phyloP scores from a whole-genome alignment of 2,888 invertebrate species.

The Cheilosia soror region DNA sequence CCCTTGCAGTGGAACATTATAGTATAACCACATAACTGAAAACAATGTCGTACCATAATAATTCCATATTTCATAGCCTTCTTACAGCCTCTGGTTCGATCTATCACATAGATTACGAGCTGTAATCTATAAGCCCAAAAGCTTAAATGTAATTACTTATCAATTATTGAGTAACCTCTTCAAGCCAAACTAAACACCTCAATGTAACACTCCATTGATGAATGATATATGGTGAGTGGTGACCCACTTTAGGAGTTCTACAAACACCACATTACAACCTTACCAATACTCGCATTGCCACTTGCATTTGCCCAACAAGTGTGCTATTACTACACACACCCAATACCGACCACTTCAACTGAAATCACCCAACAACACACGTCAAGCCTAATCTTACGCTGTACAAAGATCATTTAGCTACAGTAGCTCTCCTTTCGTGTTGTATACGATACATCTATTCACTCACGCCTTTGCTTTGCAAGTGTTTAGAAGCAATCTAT shows the following conservation, averaged over 20 bases:
- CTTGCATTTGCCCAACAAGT: background rate
- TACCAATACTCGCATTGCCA: background rate
- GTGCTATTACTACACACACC: background rate
- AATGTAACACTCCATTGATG: background rate
- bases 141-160: background rate
- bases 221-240: background rate
- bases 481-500: conserved; percentile 25
- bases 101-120: background rate
- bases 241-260: background rate
- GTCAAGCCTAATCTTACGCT: conserved; percentile 44
- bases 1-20: too few species aligned
- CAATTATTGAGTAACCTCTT: conserved; percentile 9
- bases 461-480: background rate
- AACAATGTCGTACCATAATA: background rate
- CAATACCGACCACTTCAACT: background rate
- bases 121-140: background rate
- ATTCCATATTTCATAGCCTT: background rate
- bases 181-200: background rate
- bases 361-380: background rate
- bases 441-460: background rate
- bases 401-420: conserved; percentile 49
- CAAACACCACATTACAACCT: background rate
- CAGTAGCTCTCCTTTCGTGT: conserved; percentile 4
- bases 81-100: background rate
- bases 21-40: too few species aligned